phyloP scores from a whole-genome alignment of 1,140 invertebrate species.

The Ditylenchus dipsaci region DNA sequence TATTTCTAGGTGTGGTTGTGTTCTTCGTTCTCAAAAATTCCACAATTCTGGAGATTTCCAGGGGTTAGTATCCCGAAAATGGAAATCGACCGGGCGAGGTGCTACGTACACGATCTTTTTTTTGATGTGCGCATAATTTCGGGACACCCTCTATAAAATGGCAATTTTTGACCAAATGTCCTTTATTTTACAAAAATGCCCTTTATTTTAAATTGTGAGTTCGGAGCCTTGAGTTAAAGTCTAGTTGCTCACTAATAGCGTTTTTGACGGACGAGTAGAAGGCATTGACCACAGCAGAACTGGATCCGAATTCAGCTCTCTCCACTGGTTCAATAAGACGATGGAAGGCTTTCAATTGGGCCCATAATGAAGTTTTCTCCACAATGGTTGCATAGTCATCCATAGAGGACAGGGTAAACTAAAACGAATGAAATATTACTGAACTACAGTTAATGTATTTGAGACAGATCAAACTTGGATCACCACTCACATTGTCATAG shows the following conservation, averaged over 20 bases:
- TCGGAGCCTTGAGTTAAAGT: neutral
- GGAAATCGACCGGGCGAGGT: too few relatives aligned
- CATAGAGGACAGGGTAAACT: slow-evolving; percentile 15
- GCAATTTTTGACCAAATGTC: too few relatives aligned
- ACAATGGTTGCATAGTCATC: slow-evolving; percentile 28
- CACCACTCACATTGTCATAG: neutral
- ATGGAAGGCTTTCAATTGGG: slow-evolving; percentile 45
- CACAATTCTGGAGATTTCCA: too few relatives aligned
- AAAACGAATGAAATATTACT: too few relatives aligned
- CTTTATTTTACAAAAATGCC: too few relatives aligned
- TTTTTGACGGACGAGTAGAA: slow-evolving; percentile 48
- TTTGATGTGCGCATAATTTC: too few relatives aligned
- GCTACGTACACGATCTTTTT: too few relatives aligned
- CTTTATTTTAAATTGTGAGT: slow-evolving; percentile 4
- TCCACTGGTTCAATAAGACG: slow-evolving; percentile 37
- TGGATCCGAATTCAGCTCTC: slow-evolving; percentile 37
- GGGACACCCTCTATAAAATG: too few relatives aligned
- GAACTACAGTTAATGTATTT: too few relatives aligned
- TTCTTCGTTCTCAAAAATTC: too few relatives aligned
- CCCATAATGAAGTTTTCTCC: slow-evolving; percentile 37
- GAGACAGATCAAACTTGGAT: neutral
- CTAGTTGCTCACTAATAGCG: slow-evolving; percentile 37
- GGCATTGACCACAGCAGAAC: slow-evolving; percentile 42
- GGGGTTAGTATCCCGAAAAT: too few relatives aligned
- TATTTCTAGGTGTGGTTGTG: too few relatives aligned